These are phyloP conservation scores for Drosophila percnosoma DNA, from an alignment of 2,888 invertebrate genomes.

Conservation along the genomic window DNA sequence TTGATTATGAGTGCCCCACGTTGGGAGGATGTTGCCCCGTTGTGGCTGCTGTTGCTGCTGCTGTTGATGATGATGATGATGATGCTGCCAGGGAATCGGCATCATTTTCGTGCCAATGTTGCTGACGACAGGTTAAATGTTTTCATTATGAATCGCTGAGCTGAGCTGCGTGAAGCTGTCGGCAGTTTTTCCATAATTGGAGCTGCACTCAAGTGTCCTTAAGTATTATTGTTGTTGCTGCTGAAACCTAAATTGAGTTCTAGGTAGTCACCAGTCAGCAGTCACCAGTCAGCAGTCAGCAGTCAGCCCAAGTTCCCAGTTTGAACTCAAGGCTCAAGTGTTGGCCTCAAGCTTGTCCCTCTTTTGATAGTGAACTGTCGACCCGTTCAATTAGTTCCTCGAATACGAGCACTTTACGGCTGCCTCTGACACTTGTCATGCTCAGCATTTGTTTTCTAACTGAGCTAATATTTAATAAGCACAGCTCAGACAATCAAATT, in stretches of 20 bases:
- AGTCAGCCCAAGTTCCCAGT: constrained; percentile 16
- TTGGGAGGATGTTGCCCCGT: constrained; percentile 18
- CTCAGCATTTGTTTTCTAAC: constrained; percentile 40
- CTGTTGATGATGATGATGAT: constrained; percentile 16
- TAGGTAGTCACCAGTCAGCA: constrained; percentile 57
- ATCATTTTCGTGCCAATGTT: constrained; percentile 58
- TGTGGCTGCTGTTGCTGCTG: background rate
- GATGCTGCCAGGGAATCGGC: constrained; percentile 3
- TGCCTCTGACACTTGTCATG: constrained; percentile 52
- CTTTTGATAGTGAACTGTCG: constrained; percentile 34
- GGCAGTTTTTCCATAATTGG: constrained; percentile 66
- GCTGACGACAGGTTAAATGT: constrained; percentile 80
- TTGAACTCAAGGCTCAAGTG: constrained; percentile 36
- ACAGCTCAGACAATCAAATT: background rate
- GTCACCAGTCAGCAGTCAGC: constrained; percentile 43
- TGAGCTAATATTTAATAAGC: constrained; percentile 48
- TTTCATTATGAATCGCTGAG: constrained; percentile 76
- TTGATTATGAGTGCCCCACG: constrained; percentile 66
- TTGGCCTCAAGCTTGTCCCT: constrained; percentile 25
- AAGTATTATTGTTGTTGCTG: constrained; percentile 44
- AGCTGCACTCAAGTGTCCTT: constrained; percentile 74
- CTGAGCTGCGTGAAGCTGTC: constrained; percentile 32
- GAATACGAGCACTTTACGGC: constrained; percentile 46
- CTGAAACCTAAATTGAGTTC: constrained; percentile 73
- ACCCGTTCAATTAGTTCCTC: constrained; percentile 70